Evolutionary conservation across 1,140 invertebrate species (phyloP).

Genomic region (Drosophila micromelanica): DNA sequence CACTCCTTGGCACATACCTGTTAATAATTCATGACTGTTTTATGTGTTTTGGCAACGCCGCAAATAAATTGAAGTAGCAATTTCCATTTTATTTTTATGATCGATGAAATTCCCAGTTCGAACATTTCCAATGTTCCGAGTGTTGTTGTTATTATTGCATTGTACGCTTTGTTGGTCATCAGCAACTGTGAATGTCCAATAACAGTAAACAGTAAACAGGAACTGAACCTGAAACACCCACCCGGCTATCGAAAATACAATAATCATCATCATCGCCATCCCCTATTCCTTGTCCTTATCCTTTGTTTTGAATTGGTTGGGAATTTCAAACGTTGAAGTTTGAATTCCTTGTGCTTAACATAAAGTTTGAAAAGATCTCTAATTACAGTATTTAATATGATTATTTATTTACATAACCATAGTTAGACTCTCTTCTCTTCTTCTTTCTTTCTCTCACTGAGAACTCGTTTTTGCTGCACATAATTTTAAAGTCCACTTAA

Average conservation of each 20-base stretch:
- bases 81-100: constrained; percentile 77
- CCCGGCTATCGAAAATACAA: constrained; percentile 3
- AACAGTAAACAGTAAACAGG: constrained; percentile 37
- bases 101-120: constrained; percentile 78
- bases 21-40: constrained; percentile 79
- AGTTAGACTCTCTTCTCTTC: not conserved
- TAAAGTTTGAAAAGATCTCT: not conserved
- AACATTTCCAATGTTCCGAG: constrained; percentile 54
- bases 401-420: not conserved
- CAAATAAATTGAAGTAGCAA: constrained; percentile 77
- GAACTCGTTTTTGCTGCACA: not conserved
- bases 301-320: constrained; percentile 7
- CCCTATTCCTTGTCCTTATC: constrained; percentile 3
- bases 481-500: constrained; percentile 22
- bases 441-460: not conserved
- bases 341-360: not conserved
- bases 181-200: constrained; percentile 47
- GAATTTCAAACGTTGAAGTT: not conserved
- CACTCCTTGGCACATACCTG: constrained; percentile 58
- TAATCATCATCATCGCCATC: constrained; percentile 6
- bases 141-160: not conserved
- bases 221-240: not conserved
- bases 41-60: constrained; percentile 58
- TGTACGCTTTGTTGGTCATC: constrained; percentile 50
- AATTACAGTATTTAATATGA: not conserved